These are phyloP conservation scores for Penaeus japonicus DNA, from an alignment of 1,140 invertebrate species.

Conservation along the genomic window DNA sequence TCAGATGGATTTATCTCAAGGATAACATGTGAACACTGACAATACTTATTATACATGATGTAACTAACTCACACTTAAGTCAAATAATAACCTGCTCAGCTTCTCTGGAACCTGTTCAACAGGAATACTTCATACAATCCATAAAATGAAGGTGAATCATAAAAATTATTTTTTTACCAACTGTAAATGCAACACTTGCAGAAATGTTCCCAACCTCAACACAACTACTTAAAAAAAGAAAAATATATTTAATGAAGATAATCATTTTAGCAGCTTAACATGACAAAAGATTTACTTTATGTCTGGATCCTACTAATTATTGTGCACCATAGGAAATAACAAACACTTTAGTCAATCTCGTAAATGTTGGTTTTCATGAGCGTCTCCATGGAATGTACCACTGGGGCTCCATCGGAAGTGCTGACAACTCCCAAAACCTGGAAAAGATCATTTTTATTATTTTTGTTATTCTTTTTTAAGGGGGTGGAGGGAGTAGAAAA, in stretches of 20 bases:
- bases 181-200: too few species aligned
- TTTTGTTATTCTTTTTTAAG: too few species aligned
- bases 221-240: not conserved
- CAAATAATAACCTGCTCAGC: too few species aligned
- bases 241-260: not conserved
- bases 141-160: too few species aligned
- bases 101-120: too few species aligned
- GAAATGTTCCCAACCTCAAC: not conserved
- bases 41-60: too few species aligned
- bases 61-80: too few species aligned
- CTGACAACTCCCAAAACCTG: constrained; percentile 56
- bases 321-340: constrained; percentile 7
- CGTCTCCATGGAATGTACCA: constrained; percentile 45
- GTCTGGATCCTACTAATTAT: not conserved
- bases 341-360: constrained; percentile 35
- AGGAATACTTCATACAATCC: too few species aligned
- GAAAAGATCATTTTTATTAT: not conserved
- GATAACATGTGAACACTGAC: too few species aligned
- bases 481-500: not conserved
- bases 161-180: too few species aligned
- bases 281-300: not conserved
- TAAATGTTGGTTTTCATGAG: constrained; percentile 52
- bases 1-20: too few species aligned
- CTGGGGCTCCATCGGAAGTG: constrained; percentile 49
- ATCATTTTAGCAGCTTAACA: not conserved